A percentile compares a stretch with the other conserved stretches of the same genome.
Conservation (phyloP, 2,113 vertebrate species). For the Cebus imitator region DNA sequence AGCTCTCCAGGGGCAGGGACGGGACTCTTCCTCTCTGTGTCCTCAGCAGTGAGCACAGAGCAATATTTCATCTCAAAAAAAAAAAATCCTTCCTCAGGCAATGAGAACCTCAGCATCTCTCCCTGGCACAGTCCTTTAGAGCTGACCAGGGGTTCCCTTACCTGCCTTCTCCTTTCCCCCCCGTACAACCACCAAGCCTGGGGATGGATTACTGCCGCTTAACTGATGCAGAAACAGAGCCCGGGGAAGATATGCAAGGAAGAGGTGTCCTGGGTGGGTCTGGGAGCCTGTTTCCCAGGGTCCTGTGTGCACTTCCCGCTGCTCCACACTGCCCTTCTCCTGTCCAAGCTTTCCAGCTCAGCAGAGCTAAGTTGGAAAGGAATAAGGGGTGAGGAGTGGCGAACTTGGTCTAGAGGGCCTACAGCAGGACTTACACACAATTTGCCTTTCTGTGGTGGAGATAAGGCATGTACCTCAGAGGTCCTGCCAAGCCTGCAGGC, state of each 20-base stretch:
- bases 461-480: accelerated
- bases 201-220: not conserved
- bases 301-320: accelerated
- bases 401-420: not conserved
- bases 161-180: not conserved
- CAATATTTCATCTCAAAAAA: no score
- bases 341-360: not conserved
- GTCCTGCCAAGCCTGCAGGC: not conserved
- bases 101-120: not conserved
- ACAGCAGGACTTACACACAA: not conserved
- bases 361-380: not conserved
- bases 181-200: accelerated
- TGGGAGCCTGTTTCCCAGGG: accelerated
- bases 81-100: no score
- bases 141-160: not conserved
- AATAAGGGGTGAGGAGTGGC: not conserved
- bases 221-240: not conserved
- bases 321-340: not conserved
- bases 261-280: not conserved
- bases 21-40: not conserved
- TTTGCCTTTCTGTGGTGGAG: not conserved
- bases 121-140: not conserved
- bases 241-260: not conserved
- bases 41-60: not conserved
- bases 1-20: no score